Evolutionary conservation across 2,888 invertebrate species (phyloP).

Genomic region (Hydraecia micacea): DNA sequence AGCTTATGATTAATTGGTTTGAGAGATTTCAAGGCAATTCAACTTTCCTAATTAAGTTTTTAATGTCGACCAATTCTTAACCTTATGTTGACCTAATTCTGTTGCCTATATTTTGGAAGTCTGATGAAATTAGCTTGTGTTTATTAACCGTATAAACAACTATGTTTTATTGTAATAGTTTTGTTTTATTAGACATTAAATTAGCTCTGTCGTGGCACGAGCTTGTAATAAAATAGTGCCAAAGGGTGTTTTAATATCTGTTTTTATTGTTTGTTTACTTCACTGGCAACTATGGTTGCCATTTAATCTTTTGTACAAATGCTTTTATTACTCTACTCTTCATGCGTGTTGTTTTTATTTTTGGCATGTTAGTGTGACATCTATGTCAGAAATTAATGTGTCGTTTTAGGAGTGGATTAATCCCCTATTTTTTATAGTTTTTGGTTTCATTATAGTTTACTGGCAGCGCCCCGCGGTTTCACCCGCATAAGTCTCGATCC

Average conservation of each 20-base stretch:
- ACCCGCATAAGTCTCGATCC: too few species aligned
- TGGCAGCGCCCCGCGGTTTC: too few species aligned
- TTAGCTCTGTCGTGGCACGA: not conserved
- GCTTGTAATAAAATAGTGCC: constrained; percentile 19
- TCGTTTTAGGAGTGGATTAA: not conserved
- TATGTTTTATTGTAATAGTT: constrained; percentile 20
- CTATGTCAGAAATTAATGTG: not conserved
- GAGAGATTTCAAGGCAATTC: constrained; percentile 52
- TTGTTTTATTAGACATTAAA: constrained; percentile 25
- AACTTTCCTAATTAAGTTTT: constrained; percentile 50
- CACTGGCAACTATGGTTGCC: not conserved
- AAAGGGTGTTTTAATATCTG: constrained; percentile 14
- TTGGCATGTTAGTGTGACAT: not conserved
- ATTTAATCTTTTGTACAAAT: constrained; percentile 4
- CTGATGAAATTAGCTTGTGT: not conserved
- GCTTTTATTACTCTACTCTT: not conserved
- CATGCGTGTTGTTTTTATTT: not conserved
- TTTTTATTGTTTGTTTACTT: constrained; percentile 25
- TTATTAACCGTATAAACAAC: constrained; percentile 4
- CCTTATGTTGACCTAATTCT: constrained; percentile 23
- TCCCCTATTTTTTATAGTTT: too few species aligned
- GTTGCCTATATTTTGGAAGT: not conserved
- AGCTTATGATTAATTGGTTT: constrained; percentile 49
- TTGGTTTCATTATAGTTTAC: too few species aligned
- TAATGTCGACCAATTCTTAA: constrained; percentile 11